A percentile compares a stretch with the other conserved stretches of the same genome.
Conservation (phyloP, 2,888 invertebrate species). For the Scotopteryx bipunctaria region DNA sequence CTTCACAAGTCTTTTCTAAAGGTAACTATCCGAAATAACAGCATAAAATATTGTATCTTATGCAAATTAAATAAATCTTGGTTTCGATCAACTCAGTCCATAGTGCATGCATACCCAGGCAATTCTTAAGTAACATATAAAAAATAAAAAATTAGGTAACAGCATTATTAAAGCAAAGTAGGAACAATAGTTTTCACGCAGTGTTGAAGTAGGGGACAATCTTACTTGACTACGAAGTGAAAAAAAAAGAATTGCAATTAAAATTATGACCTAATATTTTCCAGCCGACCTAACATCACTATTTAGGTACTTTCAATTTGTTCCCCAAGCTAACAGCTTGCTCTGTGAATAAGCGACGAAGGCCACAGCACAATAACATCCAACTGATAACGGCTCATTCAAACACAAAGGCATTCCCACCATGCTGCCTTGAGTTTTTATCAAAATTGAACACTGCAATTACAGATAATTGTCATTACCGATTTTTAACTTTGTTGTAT, state of each 20-base stretch:
- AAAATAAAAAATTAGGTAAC: too few species aligned
- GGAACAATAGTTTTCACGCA: too few species aligned
- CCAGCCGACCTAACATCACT: background rate
- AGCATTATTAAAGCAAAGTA: too few species aligned
- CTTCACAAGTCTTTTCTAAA: too few species aligned
- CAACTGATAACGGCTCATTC: constrained; percentile 42
- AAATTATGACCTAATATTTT: constrained; percentile 14
- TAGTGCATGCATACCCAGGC: too few species aligned
- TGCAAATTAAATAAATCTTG: too few species aligned
- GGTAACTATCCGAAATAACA: too few species aligned
- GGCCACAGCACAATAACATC: constrained; percentile 42
- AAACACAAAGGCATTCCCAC: constrained; percentile 29
- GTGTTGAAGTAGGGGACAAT: too few species aligned
- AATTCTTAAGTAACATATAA: too few species aligned
- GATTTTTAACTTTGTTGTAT: background rate
- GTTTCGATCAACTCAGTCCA: too few species aligned
- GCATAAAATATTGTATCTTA: too few species aligned
- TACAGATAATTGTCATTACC: background rate
- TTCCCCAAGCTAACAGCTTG: constrained; percentile 24
- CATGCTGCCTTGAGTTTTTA: constrained; percentile 24
- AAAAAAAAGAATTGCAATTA: background rate
- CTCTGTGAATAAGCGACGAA: constrained; percentile 44
- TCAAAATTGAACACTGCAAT: background rate
- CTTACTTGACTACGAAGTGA: background rate
- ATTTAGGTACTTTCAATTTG: constrained; percentile 22